Conservation (phyloP, 2,797 vertebrate genomes). For the Tinamus major region DNA sequence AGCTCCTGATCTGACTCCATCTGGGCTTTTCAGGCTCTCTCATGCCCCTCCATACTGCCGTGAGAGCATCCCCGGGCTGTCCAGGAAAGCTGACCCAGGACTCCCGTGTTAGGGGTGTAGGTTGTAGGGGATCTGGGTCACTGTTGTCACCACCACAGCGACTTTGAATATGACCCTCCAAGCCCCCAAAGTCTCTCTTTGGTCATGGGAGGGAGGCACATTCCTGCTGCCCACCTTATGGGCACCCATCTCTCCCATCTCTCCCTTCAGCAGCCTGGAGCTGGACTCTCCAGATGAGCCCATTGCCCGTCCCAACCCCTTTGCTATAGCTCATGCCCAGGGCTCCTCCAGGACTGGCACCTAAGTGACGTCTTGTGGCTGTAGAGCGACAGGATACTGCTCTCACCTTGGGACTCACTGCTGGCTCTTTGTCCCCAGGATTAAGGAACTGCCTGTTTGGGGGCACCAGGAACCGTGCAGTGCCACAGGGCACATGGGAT, state of each 20-base stretch:
- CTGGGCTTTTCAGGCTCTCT: not conserved
- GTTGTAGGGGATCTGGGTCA: not conserved
- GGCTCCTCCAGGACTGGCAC: not conserved
- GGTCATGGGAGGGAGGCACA: fast-evolving
- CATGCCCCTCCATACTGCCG: fast-evolving
- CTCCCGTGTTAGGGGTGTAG: fast-evolving
- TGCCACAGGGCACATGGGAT: not conserved
- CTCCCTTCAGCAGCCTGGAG: not conserved
- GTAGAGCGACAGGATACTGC: fast-evolving
- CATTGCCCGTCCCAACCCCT: not conserved
- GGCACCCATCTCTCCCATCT: fast-evolving
- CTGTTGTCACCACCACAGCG: fast-evolving
- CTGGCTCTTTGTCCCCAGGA: not conserved
- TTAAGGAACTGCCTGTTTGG: not conserved
- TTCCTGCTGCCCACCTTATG: not conserved
- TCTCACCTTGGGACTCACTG: fast-evolving
- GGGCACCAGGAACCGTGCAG: not conserved
- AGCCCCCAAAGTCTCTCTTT: fast-evolving
- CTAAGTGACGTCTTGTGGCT: fast-evolving
- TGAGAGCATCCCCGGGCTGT: not conserved
- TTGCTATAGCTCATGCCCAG: not conserved
- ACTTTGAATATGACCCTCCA: not conserved
- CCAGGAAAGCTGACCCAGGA: not conserved
- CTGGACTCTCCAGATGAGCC: not conserved
- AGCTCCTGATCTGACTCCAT: not conserved